These are phyloP conservation scores for Cotesia chilonis DNA, from an alignment of 1,140 invertebrate genomes.

Conservation along the genomic window DNA sequence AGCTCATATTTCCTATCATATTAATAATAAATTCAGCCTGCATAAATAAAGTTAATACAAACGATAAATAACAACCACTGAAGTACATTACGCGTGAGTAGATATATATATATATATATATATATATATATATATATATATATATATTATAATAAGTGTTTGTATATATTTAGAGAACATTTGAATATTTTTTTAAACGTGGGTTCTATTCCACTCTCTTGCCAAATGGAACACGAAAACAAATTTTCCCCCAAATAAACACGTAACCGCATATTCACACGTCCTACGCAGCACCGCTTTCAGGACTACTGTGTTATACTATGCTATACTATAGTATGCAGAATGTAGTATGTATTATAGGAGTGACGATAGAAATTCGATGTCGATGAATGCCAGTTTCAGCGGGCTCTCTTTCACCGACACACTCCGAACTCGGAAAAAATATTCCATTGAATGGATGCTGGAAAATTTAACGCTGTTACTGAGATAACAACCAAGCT, in stretches of 20 bases:
- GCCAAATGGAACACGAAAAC: slow-evolving; percentile 20
- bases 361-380: slow-evolving; percentile 20
- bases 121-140: neutral
- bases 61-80: no score
- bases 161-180: neutral
- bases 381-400: slow-evolving; percentile 25
- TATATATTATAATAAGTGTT: neutral
- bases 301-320: neutral
- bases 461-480: no score
- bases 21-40: no score
- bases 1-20: no score
- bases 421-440: neutral
- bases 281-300: slow-evolving; percentile 8
- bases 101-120: neutral
- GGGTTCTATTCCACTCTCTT: neutral
- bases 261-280: slow-evolving; percentile 25
- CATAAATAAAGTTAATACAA: no score
- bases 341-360: no score
- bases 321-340: no score
- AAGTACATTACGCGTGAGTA: no score
- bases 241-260: slow-evolving; percentile 23
- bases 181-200: neutral
- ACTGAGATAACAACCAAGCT: no score
- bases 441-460: neutral
- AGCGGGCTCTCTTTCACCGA: slow-evolving; percentile 2